Evolutionary conservation across 1,140 invertebrate genomes (phyloP), one percentile per base, ranked within the genome.

Genomic region (Drosophila ironensis): DNA sequence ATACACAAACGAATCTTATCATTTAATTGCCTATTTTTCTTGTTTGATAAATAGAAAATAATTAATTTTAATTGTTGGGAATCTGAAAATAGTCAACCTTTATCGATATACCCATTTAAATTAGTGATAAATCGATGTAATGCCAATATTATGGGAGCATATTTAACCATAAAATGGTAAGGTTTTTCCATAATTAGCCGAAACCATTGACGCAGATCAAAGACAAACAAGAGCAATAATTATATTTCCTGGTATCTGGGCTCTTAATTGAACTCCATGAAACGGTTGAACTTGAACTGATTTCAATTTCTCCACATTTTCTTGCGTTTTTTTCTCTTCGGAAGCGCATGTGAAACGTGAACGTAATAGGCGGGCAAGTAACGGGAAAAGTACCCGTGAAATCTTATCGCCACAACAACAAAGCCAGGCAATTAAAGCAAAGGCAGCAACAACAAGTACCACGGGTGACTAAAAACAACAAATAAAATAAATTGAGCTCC

Each of bases 401-500:
- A 69, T 69, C 64, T 69, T 69, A 69, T 69, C 66, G 38, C 63
- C 41, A 19, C 44, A 38, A 60, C 24, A 50, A 41, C 45, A 60
- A 50, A 47, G 28, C 46, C 28, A 42, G 40, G 63, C 64, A 68
- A 68, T 70, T 69, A 70, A 70, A 52, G 48, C 11, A 16, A 11
- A 7, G 16, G 24, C 24, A 56, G 6, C 35, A 48, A 17, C 22
- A 41, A 33, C 25, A 56, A 41, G 27, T 38, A 46, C 25, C 52
- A 45, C 24, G 38, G 35, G 33, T 45, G 53, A 61, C 53, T 60
- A 53, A 66, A 45, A 67, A 54, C 42, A 75, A 53, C 72, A 78
- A 78, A 52, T 30, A 38, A 78, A 78, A 52, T 30, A 38, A 24
- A 77, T 72, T 77, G 67, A 76, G 76, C 52, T 59, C 41, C 59